Percentiles rank a stretch among this genome's conserved stretches.
phyloP scores from a whole-genome alignment of 2,888 invertebrate species.

The Volucella inanis region DNA sequence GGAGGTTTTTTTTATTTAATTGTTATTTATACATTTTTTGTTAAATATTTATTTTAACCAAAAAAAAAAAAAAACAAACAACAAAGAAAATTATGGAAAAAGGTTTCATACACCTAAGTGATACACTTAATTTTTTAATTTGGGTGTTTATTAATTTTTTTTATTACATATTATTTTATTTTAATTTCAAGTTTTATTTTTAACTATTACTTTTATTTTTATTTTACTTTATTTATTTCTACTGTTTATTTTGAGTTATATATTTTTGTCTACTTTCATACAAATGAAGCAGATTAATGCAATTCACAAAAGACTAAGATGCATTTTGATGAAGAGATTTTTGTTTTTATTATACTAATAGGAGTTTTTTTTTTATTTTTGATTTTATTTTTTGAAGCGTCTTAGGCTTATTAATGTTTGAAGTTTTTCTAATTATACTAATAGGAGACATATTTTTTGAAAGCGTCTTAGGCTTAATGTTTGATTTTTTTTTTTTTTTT shows the following conservation, averaged over 20 bases:
- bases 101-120: slow-evolving; percentile 67
- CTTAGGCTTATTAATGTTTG: slow-evolving; percentile 13
- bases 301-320: slow-evolving; percentile 74
- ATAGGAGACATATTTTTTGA: neutral
- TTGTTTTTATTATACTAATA: slow-evolving; percentile 59
- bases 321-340: slow-evolving; percentile 60
- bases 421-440: too few species aligned
- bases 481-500: slow-evolving; percentile 30
- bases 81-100: slow-evolving; percentile 46
- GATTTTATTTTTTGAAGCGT: neutral
- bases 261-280: slow-evolving; percentile 26
- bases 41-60: slow-evolving; percentile 63
- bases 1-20: slow-evolving; percentile 61
- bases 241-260: slow-evolving; percentile 27
- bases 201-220: slow-evolving; percentile 23
- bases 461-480: slow-evolving; percentile 7
- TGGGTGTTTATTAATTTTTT: slow-evolving; percentile 57
- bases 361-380: slow-evolving; percentile 15
- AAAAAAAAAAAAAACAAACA: slow-evolving; percentile 30
- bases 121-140: slow-evolving; percentile 58
- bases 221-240: slow-evolving; percentile 17
- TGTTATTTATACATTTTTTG: slow-evolving; percentile 43
- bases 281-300: slow-evolving; percentile 55
- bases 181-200: slow-evolving; percentile 2
- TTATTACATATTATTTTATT: slow-evolving; percentile 50